Evolutionary conservation across 2,797 vertebrate species (phyloP), one percentile per base, ranked within the genome.

Genomic region (Vireo griseus): DNA sequence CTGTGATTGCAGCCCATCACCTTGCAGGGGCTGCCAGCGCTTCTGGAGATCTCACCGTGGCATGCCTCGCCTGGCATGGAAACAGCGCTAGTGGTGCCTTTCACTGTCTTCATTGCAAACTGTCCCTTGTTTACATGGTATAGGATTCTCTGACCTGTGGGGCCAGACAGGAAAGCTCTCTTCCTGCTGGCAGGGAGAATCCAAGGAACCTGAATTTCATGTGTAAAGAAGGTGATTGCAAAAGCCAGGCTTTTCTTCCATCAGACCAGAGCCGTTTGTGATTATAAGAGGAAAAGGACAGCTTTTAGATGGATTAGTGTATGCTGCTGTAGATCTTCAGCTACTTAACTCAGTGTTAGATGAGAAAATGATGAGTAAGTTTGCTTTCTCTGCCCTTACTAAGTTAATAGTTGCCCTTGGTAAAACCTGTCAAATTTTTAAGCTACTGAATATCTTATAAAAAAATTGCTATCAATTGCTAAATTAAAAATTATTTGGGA

Each of bases 21-120:
- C 35, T 22, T 13, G 4, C 13, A 37, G n/a, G 11, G 15, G 3
- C 31, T 75, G 11, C 29, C 26, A 31, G 45, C n/a, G 14, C 5
- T 5, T 50, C 13, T 2, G 29, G 20, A 15, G 9, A 65, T 11
- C 25, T 13, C 65, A 22, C 9, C 0, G 0, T 2, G 3, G 12
- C 7, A 6, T 16, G 7, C 5, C 15, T 3, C 17, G 39, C 15
- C 10, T 14, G 10, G 2, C 9, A 3, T 5, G 11, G 9, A 15
- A 77, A 3, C 6, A 47, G 17, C 0, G 0, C 3, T 13, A 6
- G 10, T 0, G 1, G 11, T 42, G 9, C 6, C 4, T 54, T 33
- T 58, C 1, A 0, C 17, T 5, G 0, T 17, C 16, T 35, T 45
- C 3, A 35, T 35, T 35, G 35, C 35, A 35, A 35, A 35, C 5